These are phyloP conservation scores for Cydia pomonella DNA, from an alignment of 1,140 invertebrate species.

Conservation along the genomic window DNA sequence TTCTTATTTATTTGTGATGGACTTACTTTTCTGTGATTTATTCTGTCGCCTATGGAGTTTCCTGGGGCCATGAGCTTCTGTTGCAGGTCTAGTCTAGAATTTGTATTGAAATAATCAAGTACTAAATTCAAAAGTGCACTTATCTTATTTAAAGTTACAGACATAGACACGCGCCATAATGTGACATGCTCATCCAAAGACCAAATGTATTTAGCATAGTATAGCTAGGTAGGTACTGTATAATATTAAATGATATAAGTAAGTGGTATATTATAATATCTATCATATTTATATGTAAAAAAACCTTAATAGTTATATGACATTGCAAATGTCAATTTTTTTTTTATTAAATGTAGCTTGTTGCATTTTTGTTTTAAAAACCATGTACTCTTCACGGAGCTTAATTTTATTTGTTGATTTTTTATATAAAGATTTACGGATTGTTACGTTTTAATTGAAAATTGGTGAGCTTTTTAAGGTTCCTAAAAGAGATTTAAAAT, in stretches of 20 bases:
- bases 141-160: constrained; percentile 72
- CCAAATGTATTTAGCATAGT: constrained; percentile 76
- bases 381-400: constrained; percentile 46
- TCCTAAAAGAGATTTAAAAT: constrained; percentile 57
- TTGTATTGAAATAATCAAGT: constrained; percentile 64
- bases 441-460: constrained; percentile 58
- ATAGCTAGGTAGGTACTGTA: constrained; percentile 72
- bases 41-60: constrained; percentile 51
- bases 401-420: constrained; percentile 53
- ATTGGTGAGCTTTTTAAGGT: constrained; percentile 53
- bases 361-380: constrained; percentile 49
- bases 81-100: constrained; percentile 76
- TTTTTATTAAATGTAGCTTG: constrained; percentile 48
- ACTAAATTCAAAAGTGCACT: constrained; percentile 77
- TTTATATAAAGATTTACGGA: constrained; percentile 60
- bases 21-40: constrained; percentile 66
- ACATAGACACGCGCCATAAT: constrained; percentile 73
- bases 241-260: constrained; percentile 51
- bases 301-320: constrained; percentile 47
- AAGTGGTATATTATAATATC: constrained; percentile 53
- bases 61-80: constrained; percentile 47
- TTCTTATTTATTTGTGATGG: constrained; percentile 57
- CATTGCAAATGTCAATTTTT: constrained; percentile 50
- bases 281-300: constrained; percentile 47
- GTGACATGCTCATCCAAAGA: constrained; percentile 78